Evolutionary conservation across 2,113 vertebrate genomes (phyloP).

Genomic region (Cygnus buccinator): DNA sequence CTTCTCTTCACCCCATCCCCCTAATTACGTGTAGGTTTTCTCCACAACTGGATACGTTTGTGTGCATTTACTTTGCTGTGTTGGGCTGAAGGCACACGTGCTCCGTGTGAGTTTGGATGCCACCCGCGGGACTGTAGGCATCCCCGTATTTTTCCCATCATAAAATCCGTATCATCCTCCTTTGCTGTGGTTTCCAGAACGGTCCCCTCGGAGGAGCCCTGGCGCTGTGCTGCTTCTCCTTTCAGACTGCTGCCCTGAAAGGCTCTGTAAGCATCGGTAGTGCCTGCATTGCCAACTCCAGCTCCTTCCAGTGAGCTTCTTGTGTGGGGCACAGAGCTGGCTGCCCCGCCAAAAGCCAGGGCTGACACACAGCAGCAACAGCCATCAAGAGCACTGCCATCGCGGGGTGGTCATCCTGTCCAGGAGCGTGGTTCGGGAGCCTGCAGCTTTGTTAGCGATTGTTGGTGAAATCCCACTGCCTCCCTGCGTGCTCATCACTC

Average conservation of each 20-base stretch:
- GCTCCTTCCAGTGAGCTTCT: background rate
- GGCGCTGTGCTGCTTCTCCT: background rate
- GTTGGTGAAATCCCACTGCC: background rate
- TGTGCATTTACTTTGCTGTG: background rate
- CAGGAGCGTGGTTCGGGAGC: no score
- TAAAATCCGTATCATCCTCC: background rate
- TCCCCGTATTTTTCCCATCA: background rate
- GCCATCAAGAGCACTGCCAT: background rate
- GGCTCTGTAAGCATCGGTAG: background rate
- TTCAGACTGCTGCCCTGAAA: background rate
- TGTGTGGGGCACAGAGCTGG: background rate
- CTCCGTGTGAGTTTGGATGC: rapidly evolving
- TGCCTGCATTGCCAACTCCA: background rate
- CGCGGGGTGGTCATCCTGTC: no score
- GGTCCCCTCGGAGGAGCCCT: background rate
- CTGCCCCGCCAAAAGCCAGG: background rate
- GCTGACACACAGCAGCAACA: background rate
- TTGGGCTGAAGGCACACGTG: rapidly evolving
- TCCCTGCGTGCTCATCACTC: background rate
- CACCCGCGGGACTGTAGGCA: background rate
- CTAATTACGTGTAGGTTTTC: background rate
- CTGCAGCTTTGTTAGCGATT: background rate
- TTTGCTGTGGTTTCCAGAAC: background rate
- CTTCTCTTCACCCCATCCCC: background rate
- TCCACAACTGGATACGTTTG: background rate